Percentiles rank a stretch among this genome's conserved stretches.
phyloP scores from a whole-genome alignment of 1,140 invertebrate genomes.

The Tyrophagus putrescentiae region DNA sequence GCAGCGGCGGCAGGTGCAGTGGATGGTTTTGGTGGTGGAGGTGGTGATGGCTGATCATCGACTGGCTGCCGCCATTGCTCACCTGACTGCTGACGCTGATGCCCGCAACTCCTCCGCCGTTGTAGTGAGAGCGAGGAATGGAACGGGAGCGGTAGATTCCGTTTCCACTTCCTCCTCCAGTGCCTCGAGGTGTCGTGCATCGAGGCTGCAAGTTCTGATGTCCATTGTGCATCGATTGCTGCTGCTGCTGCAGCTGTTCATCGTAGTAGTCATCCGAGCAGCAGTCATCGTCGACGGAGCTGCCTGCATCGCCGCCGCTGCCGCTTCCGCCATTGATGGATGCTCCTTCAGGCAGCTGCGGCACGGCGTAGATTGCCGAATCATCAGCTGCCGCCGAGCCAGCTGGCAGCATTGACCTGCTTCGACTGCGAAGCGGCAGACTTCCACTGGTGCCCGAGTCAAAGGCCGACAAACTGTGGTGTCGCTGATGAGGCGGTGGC shows the following conservation, averaged over 20 bases:
- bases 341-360: background rate
- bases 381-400: no score
- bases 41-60: background rate
- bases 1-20: background rate
- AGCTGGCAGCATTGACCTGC: no score
- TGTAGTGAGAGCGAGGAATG: conserved; percentile 9
- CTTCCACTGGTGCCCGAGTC: no score
- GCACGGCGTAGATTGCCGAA: conserved; percentile 17
- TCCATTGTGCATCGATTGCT: background rate
- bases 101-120: background rate
- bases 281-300: conserved; percentile 12
- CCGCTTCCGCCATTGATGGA: background rate
- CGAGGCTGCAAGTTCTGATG: background rate
- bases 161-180: background rate
- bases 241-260: background rate
- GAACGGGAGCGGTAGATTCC: conserved; percentile 12
- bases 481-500: background rate
- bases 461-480: no score
- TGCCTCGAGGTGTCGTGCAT: background rate
- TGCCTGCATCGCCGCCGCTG: conserved; percentile 1
- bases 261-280: conserved; percentile 8
- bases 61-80: background rate
- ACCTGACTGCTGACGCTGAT: background rate
- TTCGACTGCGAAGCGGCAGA: no score
- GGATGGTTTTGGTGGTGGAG: background rate